These are phyloP conservation scores for Manis crassicaudata DNA, from an alignment of 2,797 vertebrate species.

Conservation along the genomic window DNA sequence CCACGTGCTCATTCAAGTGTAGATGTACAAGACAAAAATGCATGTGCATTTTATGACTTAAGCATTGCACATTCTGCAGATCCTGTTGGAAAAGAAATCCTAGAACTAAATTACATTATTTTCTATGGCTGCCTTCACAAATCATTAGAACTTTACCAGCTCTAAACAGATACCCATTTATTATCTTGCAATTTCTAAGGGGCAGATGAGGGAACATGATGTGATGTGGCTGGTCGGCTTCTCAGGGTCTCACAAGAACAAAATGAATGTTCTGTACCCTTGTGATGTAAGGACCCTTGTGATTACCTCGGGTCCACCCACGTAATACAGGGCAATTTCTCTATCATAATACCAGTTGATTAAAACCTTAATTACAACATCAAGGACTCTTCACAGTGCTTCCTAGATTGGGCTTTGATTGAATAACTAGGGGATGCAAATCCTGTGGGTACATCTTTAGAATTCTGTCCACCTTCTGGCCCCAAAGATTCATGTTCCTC, in stretches of 20 bases:
- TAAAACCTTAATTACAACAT: neutral
- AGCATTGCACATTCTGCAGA: neutral
- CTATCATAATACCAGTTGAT: neutral
- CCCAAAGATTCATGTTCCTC: neutral
- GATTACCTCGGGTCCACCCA: neutral
- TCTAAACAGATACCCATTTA: neutral
- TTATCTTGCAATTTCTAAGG: neutral
- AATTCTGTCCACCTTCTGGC: neutral
- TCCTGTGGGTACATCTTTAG: neutral
- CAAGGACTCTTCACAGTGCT: neutral
- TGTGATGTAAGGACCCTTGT: neutral
- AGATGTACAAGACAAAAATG: neutral
- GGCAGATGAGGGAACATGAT: too few species aligned
- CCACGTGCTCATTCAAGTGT: neutral
- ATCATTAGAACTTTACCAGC: neutral
- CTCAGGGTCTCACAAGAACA: neutral
- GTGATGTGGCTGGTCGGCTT: neutral
- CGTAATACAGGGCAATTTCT: neutral
- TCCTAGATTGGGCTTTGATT: neutral
- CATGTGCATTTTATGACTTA: neutral
- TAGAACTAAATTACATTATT: neutral
- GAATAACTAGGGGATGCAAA: neutral
- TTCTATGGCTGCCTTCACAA: neutral
- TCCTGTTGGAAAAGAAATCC: neutral
- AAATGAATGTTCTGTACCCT: neutral